Conservation (phyloP, 1,140 invertebrate genomes). For the Lasioglossum albipes region DNA sequence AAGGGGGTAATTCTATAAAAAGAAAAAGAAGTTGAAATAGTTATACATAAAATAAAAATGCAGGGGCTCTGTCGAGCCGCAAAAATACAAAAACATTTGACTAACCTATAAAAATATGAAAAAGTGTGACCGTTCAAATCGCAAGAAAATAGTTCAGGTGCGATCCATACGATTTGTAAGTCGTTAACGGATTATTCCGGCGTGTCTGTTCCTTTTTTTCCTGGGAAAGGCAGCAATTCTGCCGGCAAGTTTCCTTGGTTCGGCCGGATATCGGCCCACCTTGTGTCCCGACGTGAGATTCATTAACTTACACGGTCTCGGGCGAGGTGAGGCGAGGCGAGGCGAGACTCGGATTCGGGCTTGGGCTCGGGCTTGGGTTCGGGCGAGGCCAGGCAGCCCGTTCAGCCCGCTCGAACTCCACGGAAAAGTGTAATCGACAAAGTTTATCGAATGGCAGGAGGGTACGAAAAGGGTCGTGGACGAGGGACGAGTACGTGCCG, state of each 20-base stretch:
- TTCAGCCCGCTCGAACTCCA: conserved; percentile 52
- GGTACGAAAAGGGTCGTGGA: conserved; percentile 58
- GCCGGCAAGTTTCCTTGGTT: conserved; percentile 51
- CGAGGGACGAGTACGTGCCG: conserved; percentile 52
- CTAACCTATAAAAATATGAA: neutral
- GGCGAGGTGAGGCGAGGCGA: conserved; percentile 1
- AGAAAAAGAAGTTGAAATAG: no score
- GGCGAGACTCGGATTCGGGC: no score
- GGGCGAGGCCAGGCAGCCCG: conserved; percentile 8
- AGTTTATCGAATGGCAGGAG: conserved; percentile 74
- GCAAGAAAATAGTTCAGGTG: no score
- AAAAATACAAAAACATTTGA: no score
- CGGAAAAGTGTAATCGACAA: conserved; percentile 76
- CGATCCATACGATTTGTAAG: conserved; percentile 20
- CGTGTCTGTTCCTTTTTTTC: conserved; percentile 1
- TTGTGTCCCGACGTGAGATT: conserved; percentile 64
- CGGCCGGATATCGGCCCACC: conserved; percentile 50
- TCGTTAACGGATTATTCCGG: conserved; percentile 51
- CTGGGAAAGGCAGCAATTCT: conserved; percentile 38
- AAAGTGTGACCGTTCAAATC: no score
- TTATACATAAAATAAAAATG: no score
- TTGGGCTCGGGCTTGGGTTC: no score
- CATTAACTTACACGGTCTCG: conserved; percentile 69
- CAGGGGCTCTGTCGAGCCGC: no score
- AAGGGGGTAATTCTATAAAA: no score